Percentiles rank a stretch among this genome's conserved stretches.
Conservation (phyloP, 2,888 invertebrate genomes). For the Clistopyga incitator region DNA sequence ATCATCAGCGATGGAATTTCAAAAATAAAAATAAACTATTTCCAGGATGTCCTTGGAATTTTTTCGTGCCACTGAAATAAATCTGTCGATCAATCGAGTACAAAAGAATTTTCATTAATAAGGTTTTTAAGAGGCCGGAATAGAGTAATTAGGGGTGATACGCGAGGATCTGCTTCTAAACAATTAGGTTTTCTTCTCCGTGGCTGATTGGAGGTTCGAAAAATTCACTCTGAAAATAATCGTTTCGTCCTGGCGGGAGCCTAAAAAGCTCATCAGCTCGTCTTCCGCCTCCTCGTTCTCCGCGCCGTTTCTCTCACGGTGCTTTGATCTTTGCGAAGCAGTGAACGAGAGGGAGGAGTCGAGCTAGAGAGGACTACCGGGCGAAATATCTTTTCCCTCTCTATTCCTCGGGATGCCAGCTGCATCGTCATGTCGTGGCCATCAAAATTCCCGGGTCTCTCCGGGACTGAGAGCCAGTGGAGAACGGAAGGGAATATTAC, state of each 20-base stretch:
- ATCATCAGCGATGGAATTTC: conserved; percentile 8
- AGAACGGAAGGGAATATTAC: conserved; percentile 1
- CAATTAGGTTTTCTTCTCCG: conserved; percentile 24
- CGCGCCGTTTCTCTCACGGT: conserved; percentile 28
- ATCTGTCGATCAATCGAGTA: background rate
- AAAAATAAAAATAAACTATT: background rate
- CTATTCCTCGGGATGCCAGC: conserved; percentile 44
- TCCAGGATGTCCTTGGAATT: no score
- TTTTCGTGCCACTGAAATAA: no score
- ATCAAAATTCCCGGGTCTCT: conserved; percentile 71
- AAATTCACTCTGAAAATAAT: conserved; percentile 41
- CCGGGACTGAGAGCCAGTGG: conserved; percentile 4
- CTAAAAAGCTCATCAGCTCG: conserved; percentile 61
- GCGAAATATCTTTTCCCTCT: conserved; percentile 50
- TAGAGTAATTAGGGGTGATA: conserved; percentile 11
- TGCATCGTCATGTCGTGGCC: conserved; percentile 64
- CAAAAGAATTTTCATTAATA: background rate
- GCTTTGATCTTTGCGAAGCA: conserved; percentile 62
- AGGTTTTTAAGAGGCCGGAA: background rate
- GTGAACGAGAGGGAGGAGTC: conserved; percentile 38
- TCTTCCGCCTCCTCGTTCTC: conserved; percentile 33
- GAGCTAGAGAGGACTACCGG: conserved; percentile 69
- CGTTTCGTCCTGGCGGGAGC: conserved; percentile 49
- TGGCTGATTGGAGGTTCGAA: conserved; percentile 43
- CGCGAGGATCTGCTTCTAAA: conserved; percentile 4